These are phyloP conservation scores for Pristionchus arcanus DNA, from an alignment of 2,888 invertebrate genomes.

Conservation along the genomic window DNA sequence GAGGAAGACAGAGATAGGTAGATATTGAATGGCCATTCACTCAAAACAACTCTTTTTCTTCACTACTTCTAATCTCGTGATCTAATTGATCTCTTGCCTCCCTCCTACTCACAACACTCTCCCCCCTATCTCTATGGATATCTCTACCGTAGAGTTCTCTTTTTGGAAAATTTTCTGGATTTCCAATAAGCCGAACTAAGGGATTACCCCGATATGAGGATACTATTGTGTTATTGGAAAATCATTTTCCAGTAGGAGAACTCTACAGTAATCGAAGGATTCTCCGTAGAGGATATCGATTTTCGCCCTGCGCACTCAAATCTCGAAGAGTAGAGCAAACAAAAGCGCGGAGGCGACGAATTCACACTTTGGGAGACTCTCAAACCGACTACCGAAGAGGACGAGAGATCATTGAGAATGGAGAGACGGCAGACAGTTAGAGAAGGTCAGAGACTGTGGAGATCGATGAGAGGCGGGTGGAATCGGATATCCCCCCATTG, in stretches of 20 bases:
- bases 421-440: slow-evolving; percentile 16
- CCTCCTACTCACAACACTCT: background rate
- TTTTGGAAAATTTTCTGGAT: too few species aligned
- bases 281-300: background rate
- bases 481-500: slow-evolving; percentile 27
- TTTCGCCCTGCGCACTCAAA: background rate
- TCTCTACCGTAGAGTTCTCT: background rate
- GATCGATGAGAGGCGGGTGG: slow-evolving; percentile 15
- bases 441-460: background rate
- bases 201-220: too few species aligned
- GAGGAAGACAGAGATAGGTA: slow-evolving; percentile 24
- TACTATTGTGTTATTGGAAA: too few species aligned
- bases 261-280: background rate
- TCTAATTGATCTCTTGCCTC: slow-evolving; percentile 33
- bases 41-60: slow-evolving; percentile 4
- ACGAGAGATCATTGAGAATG: background rate
- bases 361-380: slow-evolving; percentile 44
- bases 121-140: background rate
- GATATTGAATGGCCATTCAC: slow-evolving; percentile 1
- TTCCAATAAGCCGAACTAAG: too few species aligned
- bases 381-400: slow-evolving; percentile 40
- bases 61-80: slow-evolving; percentile 35
- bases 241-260: too few species aligned
- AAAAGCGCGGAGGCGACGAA: slow-evolving; percentile 32
- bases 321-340: slow-evolving; percentile 39